Evolutionary conservation across 2,113 vertebrate genomes (phyloP).

Genomic region (Tenrec ecaudatus): DNA sequence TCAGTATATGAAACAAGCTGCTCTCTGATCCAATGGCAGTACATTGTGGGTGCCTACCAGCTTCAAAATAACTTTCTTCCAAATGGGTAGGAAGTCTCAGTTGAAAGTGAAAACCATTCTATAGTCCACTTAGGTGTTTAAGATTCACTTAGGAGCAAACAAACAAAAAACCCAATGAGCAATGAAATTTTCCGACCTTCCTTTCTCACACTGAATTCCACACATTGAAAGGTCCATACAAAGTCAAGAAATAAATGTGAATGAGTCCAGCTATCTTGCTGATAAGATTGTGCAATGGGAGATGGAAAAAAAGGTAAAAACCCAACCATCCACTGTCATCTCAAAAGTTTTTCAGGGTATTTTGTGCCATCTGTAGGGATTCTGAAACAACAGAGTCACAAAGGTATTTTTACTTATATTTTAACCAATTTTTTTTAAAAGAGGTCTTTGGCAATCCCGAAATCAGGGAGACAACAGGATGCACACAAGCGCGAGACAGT

Average conservation of each 20-base stretch:
- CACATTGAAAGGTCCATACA: slow-evolving; percentile 58
- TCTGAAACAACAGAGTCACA: slow-evolving; percentile 75
- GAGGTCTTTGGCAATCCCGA: slow-evolving; percentile 73
- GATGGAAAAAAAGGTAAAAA: slow-evolving; percentile 14
- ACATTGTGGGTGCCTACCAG: slow-evolving; percentile 56
- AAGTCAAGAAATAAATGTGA: slow-evolving; percentile 62
- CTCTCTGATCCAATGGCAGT: slow-evolving; percentile 49
- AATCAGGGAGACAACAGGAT: slow-evolving; percentile 70
- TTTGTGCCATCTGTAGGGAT: slow-evolving; percentile 70
- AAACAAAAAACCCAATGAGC: slow-evolving; percentile 1
- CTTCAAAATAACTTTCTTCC: slow-evolving; percentile 50
- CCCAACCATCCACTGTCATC: not conserved
- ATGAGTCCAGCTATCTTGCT: slow-evolving; percentile 57
- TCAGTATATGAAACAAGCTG: slow-evolving; percentile 70
- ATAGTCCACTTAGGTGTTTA: slow-evolving; percentile 43
- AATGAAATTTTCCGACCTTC: slow-evolving; percentile 58
- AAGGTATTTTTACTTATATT: slow-evolving; percentile 55
- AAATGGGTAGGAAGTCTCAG: slow-evolving; percentile 49
- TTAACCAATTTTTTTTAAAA: slow-evolving; percentile 45
- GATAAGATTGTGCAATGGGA: slow-evolving; percentile 59
- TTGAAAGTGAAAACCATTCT: slow-evolving; percentile 50
- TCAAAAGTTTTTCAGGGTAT: slow-evolving; percentile 60
- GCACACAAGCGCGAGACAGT: slow-evolving; percentile 64
- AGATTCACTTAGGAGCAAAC: not conserved
- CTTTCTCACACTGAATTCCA: not conserved